Conservation (phyloP, 2,113 vertebrate species). For the Tupaia tana region DNA sequence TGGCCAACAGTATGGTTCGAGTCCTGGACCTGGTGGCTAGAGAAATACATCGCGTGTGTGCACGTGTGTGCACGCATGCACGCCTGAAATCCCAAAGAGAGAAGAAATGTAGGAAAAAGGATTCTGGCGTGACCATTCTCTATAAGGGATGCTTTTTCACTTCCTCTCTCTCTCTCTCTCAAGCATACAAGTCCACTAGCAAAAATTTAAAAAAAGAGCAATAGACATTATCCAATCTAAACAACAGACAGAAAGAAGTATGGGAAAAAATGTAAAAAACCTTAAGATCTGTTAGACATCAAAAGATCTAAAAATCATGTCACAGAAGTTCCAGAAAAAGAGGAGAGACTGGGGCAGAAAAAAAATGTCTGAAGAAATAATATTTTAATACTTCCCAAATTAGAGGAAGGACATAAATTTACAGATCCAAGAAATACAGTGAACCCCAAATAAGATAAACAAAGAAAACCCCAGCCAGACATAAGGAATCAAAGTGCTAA, state of each 20-base stretch:
- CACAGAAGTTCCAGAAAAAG: background rate
- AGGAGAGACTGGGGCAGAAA: background rate
- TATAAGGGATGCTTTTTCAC: too few species aligned
- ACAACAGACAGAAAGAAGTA: background rate
- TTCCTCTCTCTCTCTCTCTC: too few species aligned
- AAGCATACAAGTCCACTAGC: too few species aligned
- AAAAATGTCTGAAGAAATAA: background rate
- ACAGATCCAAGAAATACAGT: background rate
- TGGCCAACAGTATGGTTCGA: too few species aligned
- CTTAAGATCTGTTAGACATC: background rate
- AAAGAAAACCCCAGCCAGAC: background rate
- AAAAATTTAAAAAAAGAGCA: constrained; percentile 11
- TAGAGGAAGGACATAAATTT: background rate
- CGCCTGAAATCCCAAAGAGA: too few species aligned
- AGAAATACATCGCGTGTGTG: too few species aligned
- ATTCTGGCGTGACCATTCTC: too few species aligned
- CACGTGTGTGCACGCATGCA: too few species aligned
- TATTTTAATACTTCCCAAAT: background rate
- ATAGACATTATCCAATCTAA: background rate
- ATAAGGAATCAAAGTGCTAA: background rate
- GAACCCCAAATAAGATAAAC: background rate
- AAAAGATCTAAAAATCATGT: background rate
- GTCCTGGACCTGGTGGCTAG: too few species aligned
- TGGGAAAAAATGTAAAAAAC: background rate
- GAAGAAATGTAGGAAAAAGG: too few species aligned